Percentiles rank a stretch among this genome's conserved stretches.
Evolutionary conservation across 2,113 vertebrate genomes (phyloP).

Genomic region (Gallinago jamesoni): DNA sequence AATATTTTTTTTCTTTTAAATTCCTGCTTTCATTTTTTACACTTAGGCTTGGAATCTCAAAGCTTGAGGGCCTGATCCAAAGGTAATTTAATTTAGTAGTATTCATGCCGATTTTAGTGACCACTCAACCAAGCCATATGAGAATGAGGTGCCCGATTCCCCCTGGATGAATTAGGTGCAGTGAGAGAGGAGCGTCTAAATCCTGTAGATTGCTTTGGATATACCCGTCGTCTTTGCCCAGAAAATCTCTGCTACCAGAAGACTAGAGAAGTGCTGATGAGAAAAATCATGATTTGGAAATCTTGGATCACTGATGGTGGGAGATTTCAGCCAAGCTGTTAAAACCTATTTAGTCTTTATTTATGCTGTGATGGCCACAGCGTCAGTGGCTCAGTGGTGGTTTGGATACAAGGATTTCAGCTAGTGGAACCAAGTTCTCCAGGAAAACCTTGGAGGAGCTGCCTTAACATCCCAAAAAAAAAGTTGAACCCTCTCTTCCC

Average conservation of each 20-base stretch:
- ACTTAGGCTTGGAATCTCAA: conserved; percentile 46
- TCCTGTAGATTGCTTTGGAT: background rate
- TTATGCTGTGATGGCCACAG: background rate
- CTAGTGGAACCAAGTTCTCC: conserved; percentile 24
- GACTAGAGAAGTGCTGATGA: background rate
- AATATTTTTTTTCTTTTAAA: background rate
- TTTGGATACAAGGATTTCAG: conserved; percentile 23
- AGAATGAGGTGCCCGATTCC: background rate
- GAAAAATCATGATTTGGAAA: background rate
- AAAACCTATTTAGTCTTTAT: conserved; percentile 28
- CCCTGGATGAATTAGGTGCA: conserved; percentile 14
- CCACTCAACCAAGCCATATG: conserved; percentile 21
- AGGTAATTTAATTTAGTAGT: background rate
- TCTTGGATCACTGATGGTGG: background rate
- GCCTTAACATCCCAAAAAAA: conserved; percentile 59
- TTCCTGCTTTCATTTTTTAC: conserved; percentile 29
- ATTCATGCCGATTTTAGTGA: background rate
- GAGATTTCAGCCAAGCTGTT: conserved; percentile 21
- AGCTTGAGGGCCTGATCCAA: conserved; percentile 12
- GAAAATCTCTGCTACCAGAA: background rate
- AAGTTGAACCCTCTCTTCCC: background rate
- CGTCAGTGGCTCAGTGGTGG: background rate
- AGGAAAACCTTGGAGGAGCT: background rate
- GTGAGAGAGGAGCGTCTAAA: conserved; percentile 53
- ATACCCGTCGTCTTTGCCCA: background rate